Base-by-base conservation (phyloP, 2,113 vertebrate species). In the Daphoenositta chrysoptera region DNA sequence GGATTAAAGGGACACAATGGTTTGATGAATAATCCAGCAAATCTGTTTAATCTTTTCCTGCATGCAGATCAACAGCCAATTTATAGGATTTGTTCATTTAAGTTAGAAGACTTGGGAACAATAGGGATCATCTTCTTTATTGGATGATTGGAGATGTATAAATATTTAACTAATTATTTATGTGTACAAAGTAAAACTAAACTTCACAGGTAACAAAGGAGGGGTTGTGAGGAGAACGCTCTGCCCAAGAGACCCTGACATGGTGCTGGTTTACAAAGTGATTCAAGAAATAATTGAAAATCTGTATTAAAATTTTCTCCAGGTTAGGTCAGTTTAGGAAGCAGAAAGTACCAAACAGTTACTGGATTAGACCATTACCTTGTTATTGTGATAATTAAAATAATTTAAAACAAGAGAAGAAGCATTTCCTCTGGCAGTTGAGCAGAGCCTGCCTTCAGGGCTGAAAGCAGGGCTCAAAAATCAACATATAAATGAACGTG, bases 11-110 rank as follows among this genome's bases (percentile, higher is more conserved):
- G 50, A 58, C 20, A 65, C 58, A 92, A 70, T 73, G 22, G 45
- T 83, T 87, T 85, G 70, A 72, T 83, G 40, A 86, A 77, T 88
- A 92, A 94, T 83, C 82, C 71, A 73, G 42, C 6, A 73, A 84
- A 69, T 90, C 82, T 90, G 48, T 72, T 79, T 79, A 83, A 86
- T 90, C 58, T 76, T 83, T 76, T 37, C 12, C n/a, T 8, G 19
- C 27, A 19, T 63, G 11, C 21, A 71, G 21, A 87, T 84, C 51
- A 73, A 37, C 79, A 72, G 57, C 44, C 30, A 80, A 30, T 92
- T 95, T 86, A 11, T 27, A 44, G 44, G 57, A 66, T 73, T 88
- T 90, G 28, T 65, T 88, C 37, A 63, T 69, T 87, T 51, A 60
- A 72, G 6, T 61, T 40, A 42, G 64, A 90, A 70, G 39, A 72